Evolutionary conservation across 2,113 vertebrate species (phyloP).

Genomic region (Marcusenius ussheri): DNA sequence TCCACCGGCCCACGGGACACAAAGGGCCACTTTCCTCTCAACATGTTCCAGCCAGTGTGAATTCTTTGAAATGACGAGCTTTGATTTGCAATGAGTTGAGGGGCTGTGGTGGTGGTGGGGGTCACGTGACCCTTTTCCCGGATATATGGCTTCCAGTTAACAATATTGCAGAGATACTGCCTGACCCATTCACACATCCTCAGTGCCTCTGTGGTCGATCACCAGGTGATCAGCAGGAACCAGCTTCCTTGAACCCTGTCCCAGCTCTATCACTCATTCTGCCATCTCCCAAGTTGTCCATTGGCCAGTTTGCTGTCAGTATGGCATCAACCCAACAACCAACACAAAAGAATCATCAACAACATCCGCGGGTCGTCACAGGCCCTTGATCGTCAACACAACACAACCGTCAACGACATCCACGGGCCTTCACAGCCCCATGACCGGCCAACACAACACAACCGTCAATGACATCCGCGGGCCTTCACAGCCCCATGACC

Average conservation of each 20-base stretch:
- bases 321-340: neutral
- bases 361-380: neutral
- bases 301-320: neutral
- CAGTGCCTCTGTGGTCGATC: neutral
- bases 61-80: slow-evolving; percentile 39
- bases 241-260: neutral
- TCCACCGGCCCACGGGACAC: slow-evolving; percentile 40
- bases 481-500: neutral
- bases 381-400: neutral
- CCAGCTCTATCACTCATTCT: neutral
- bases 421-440: neutral
- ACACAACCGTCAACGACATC: neutral
- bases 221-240: neutral
- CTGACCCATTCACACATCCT: neutral
- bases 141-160: neutral
- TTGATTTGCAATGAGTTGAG: slow-evolving; percentile 30
- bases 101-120: neutral
- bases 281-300: neutral
- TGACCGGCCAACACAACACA: too few relatives aligned
- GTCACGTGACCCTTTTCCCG: neutral
- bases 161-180: neutral
- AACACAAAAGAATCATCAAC: neutral
- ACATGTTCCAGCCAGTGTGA: slow-evolving; percentile 28
- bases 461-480: neutral
- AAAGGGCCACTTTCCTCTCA: slow-evolving; percentile 29